phyloP scores from a whole-genome alignment of 2,113 vertebrate species.

The Cavia porcellus region DNA sequence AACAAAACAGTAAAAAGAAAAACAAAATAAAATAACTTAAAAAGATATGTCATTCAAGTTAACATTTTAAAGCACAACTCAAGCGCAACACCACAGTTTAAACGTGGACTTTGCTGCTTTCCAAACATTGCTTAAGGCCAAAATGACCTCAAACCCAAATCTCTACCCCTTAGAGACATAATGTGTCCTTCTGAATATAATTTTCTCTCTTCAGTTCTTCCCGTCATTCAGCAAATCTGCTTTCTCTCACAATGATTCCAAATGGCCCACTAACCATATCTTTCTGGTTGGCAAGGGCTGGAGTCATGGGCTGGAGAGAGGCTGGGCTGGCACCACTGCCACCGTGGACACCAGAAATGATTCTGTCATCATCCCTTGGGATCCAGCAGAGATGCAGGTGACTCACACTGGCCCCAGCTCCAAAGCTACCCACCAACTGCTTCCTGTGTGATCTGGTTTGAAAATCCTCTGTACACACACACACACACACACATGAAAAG shows the following conservation, averaged over 20 bases:
- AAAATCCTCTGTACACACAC: not conserved
- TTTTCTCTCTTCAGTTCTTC: not conserved
- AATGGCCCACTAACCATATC: not conserved
- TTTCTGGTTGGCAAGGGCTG: not conserved
- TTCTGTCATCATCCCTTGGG: not conserved
- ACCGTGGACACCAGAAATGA: not conserved
- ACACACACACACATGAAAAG: not conserved
- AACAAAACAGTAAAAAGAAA: not conserved
- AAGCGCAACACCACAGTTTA: not conserved
- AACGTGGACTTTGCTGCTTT: not conserved
- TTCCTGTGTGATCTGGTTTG: constrained; percentile 13
- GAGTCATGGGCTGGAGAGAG: not conserved
- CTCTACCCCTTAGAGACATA: not conserved
- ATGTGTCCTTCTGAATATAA: not conserved
- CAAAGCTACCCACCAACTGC: constrained; percentile 26
- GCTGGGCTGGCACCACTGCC: not conserved
- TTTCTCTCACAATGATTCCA: not conserved
- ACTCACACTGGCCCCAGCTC: not conserved
- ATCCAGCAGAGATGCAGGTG: not conserved
- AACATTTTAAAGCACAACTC: constrained; percentile 22
- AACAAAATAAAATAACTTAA: not conserved
- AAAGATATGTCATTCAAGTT: not conserved
- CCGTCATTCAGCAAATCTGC: not conserved
- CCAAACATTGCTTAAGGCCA: not conserved
- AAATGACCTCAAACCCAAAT: not conserved